Evolutionary conservation across 2,888 invertebrate genomes (phyloP), one percentile per base, ranked within the genome.

Genomic region (Cerastis leucographa): DNA sequence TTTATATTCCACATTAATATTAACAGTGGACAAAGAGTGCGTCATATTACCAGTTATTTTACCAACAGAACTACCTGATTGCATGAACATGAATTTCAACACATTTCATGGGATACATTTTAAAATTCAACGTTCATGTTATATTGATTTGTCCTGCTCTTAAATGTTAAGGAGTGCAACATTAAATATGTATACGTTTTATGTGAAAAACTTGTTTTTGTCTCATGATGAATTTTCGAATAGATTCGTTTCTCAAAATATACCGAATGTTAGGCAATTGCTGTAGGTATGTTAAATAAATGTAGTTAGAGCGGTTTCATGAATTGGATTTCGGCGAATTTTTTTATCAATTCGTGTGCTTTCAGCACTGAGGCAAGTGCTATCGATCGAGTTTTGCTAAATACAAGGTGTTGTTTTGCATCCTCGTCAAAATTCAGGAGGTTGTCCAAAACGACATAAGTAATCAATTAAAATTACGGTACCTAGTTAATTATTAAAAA

Each of bases 1-100:
- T 96, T 94, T 95, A 95, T 95, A 96, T 96, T 95, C 96, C 71
- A 89, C 93, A 96, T 96, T 92, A 95, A 96, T 96, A 96, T 96
- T 96, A 95, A 96, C 93, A 87, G 88, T 86, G 91, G 81, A 90
- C 92, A 88, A 81, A 76, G 82, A 78, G 89, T 93, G 94, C 96
- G 96, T 96, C 96, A 96, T 85, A 67, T 78, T 80, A 83, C 85
- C 83, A 85, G 86, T 88, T 89, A 94, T 95, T 93, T 94, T 91
- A 93, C 93, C 93, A 87, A 93, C 94, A 94, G 91, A 94, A 91
- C 81, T 86, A 80, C 80, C 84, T 87, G 84, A 87, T 88, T 85
- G 86, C 83, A 89, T 89, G 82, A 87, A 89, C 90, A 89, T 90
- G 90, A 89, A 92, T 90, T 93, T 61, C 19, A 61, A 61, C 61